Base-by-base conservation (phyloP, 1,140 invertebrate genomes). In the Zaprionus ghesquierei region DNA sequence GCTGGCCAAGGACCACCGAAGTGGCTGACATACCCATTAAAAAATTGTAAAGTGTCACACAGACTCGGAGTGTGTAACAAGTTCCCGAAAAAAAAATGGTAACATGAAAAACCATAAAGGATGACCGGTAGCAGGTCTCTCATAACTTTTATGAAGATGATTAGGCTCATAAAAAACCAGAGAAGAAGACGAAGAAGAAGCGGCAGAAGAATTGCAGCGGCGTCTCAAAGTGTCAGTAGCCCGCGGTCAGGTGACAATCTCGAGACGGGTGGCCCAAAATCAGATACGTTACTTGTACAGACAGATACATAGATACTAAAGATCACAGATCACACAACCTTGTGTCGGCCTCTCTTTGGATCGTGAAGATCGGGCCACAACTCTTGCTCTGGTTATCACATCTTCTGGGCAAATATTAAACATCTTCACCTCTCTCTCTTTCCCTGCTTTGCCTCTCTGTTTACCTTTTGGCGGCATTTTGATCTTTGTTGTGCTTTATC, bases 401-500 rank as follows among this genome's bases (percentile, higher is more conserved):
- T 79, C 75, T 82, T 63, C 44, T 78, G 59, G 33, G 74, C 77
- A 85, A 85, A 85, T 85, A 85, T 81, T 86, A 86, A 86, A 81
- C 63, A 69, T 75, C 79, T 78, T 20, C 60, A 75, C 70, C 72
- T 80, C 23, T 51, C 35, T 25, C 75, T 33, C 15, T 41, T 69
- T 10, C 25, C 72, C 53, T 46, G 27, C n/a, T 31, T 13, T 66
- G 12, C 64, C 2, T 58, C n/a, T 54, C 5, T 82, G 50, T 81
- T 75, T 81, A 60, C 35, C 50, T 77, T n/a, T 87, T 86, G 82
- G 66, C 82, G 82, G 82, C 82, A 23, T 82, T 82, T 86, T 82
- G 75, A 87, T 77, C 64, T 86, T 75, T 70, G 61, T 61, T 69
- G 71, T 58, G 51, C 61, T 65, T 66, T 76, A 65, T 72, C 61